Evolutionary conservation across 2,888 invertebrate species (phyloP), one percentile per base, ranked within the genome.

Genomic region (Platycheirus albimanus): DNA sequence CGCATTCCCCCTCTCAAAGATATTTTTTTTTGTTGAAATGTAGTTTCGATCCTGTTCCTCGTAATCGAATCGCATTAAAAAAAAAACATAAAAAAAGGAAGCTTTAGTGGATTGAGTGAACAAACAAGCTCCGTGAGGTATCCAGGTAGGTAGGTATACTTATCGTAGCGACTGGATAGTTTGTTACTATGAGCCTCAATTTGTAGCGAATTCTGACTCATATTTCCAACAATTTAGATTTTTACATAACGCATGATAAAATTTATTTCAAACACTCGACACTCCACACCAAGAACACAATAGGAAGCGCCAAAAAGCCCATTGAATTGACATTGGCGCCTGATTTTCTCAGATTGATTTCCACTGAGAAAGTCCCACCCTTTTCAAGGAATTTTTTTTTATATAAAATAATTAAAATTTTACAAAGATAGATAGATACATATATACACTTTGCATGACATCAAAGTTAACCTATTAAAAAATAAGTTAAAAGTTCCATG

Each of bases 201-300:
- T 5, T 15, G 7, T 10, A 30, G 1, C 7, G 30, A 11, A 4
- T 51, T 17, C 15, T 30, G 51, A 51, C 51, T 30, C 51, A 51
- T 30, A 10, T 3, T 20, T 47, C 20, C 13, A 52, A 0, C 20
- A 7, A 1, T n/a, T 24, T 51, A 10, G 15, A 19, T 10, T 64
- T 77, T 78, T 78, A 66, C 43, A 78, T 78, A 78, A 72, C 38
- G n/a, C 24, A 30, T 24, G 56, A 71, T 38, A 63, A 54, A 38
- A 52, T 7, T 30, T 33, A 7, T 19, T 54, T 7, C 36, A 36
- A 10, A 38, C 13, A 8, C 17, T n/a, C n/a, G n/a, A n/a, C n/a
- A n/a, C n/a, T 1, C 5, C 6, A 20, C 3, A 38, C 38, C 11
- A 5, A 0, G 19, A 41, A 28, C 3, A 1, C 3, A 13, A 51